Base-by-base conservation (phyloP, 2,797 vertebrate genomes). In the Liparis tanakae region DNA sequence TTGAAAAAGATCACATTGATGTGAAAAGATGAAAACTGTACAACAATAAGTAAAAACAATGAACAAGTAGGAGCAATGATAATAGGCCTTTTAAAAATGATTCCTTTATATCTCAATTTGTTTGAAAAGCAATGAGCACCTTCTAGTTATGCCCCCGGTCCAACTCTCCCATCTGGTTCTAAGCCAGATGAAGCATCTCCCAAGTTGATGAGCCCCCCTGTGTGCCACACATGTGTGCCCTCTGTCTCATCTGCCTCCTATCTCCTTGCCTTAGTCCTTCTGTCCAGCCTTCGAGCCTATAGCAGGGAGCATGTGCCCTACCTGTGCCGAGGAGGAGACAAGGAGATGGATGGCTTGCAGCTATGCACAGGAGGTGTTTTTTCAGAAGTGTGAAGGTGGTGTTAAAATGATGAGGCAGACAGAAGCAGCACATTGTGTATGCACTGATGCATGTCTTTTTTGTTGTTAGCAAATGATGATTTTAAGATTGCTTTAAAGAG, bases 321-420 rank as follows among this genome's bases (percentile, higher is more conserved):
- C 76, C 81, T 59, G 59, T 34, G 63, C 67, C 54, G 63, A 63
- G 50, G 67, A 62, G 62, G 39, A 79, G 85, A 76, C 85, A 80
- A 74, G 63, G 85, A 87, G 90, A 92, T 88, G 79, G 84, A 93
- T 91, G 41, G 67, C 88, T 85, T 1, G 69, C 46, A 37, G 87
- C 81, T 43, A 43, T 50, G 43, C 70, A 66, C 80, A 74, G 74
- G 59, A 84, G 46, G 80, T 83, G 89, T 91, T 91, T 90, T 91
- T 82, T 80, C 18, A 3, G 69, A 82, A 78, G 84, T 87, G 85
- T 86, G 87, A 93, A 89, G 90, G 89, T 90, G 84, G 79, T 66
- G 73, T 67, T 86, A 73, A 80, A 87, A 80, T 3, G 63, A 75
- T 61, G 77, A 79, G 57, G 64, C 25, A 25, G 78, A 61, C 36